Conservation (phyloP, 1,140 invertebrate genomes). For the Steinernema feltiae region DNA sequence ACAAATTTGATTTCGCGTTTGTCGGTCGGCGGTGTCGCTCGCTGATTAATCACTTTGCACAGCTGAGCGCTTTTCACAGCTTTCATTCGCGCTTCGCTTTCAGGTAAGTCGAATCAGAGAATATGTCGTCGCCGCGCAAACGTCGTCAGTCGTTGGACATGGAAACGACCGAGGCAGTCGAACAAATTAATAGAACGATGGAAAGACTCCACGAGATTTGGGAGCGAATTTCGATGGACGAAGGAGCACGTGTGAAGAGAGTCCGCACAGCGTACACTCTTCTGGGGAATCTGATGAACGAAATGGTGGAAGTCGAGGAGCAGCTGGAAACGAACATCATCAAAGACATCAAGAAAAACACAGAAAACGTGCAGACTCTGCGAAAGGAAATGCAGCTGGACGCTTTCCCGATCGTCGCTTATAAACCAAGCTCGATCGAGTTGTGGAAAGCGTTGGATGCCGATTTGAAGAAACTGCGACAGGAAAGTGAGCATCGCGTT, state of each 20-base stretch:
- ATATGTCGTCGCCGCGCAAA: neutral
- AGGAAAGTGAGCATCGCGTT: neutral
- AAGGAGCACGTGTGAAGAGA: neutral
- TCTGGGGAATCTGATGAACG: neutral
- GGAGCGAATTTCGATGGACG: neutral
- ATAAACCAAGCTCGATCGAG: neutral
- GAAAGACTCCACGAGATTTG: neutral
- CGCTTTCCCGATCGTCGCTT: neutral
- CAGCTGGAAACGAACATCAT: neutral
- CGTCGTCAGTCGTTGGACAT: neutral
- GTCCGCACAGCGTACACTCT: neutral
- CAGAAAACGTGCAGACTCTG: neutral
- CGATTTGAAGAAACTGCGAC: neutral
- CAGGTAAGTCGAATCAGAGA: neutral
- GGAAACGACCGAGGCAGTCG: neutral
- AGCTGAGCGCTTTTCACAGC: neutral
- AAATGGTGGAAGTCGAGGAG: constrained; percentile 1
- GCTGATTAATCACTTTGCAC: neutral
- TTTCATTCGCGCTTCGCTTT: neutral
- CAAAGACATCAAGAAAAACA: neutral
- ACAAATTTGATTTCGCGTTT: constrained; percentile 1
- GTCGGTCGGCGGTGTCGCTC: neutral
- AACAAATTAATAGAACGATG: neutral
- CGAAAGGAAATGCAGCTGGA: neutral
- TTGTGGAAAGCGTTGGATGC: neutral